Base-by-base conservation (phyloP, 2,888 invertebrate genomes). In the Eupithecia abbreviata region DNA sequence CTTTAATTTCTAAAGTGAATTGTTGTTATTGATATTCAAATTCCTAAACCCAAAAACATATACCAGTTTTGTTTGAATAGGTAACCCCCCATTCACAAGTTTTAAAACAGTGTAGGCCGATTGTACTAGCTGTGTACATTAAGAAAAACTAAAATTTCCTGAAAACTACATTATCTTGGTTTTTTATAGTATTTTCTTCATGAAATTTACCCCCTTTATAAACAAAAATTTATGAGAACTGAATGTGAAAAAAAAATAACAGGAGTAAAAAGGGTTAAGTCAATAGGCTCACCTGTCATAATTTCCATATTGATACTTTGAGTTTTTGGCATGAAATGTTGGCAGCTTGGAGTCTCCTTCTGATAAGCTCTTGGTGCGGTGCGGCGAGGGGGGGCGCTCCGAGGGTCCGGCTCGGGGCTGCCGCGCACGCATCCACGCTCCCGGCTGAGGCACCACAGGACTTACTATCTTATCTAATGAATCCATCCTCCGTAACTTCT, bases 261-360 rank as follows among this genome's bases (percentile, higher is more conserved):
- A 30, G 30, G 30, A 30, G 30, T 30, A 30, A 30, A 30, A 30
- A n/a, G n/a, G 30, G 15, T 66, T 15, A 43, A 65, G 4, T 15
- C 30, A 65, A 65, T 9, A 66, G 55, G 80, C 70, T 85, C 86
- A 96, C 93, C 98, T 97, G 90, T 98, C 98, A 92, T 99, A 99
- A 93, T 99, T 99, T 76, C 99, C 99, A 95, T 97, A 99, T 87
- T 98, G 98, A 94, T 98, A 99, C 88, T 96, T 96, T 77, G 96
- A 96, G 89, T 97, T 97, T 89, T 97, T 97, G 42, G 96, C 95
- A 84, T 97, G 96, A 91, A 98, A 98, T 78, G 95, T 96, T 12
- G 97, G 97, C 84, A 96, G 86, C 83, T 94, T 93, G 76, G 94
- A 92, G 75, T 94, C 92, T 79, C 88, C 92, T 84, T 93, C 91